These are phyloP conservation scores for Dicentrarchus labrax DNA, from an alignment of 2,113 vertebrate species.

Conservation along the genomic window DNA sequence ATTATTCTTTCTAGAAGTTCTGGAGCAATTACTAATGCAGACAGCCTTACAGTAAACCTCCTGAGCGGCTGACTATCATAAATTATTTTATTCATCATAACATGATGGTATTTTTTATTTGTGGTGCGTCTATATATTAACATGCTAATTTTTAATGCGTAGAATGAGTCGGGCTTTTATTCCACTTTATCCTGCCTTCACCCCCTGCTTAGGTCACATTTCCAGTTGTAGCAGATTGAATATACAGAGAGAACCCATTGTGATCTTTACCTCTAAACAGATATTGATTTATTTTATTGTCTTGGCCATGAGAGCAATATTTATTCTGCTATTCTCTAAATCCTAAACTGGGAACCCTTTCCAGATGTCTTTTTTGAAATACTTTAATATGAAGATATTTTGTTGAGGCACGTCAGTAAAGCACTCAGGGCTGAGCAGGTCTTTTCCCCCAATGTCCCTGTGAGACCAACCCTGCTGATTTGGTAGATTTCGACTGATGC, in stretches of 20 bases:
- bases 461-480: conserved; percentile 67
- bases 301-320: background rate
- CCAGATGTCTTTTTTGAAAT: conserved; percentile 23
- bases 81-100: conserved; percentile 15
- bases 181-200: background rate
- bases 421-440: conserved; percentile 44
- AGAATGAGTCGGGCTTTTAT: conserved; percentile 5
- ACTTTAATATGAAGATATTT: conserved; percentile 33
- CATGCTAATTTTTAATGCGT: conserved; percentile 12
- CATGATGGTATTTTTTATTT: background rate
- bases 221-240: background rate
- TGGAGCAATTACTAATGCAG: conserved; percentile 63
- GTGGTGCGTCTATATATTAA: conserved; percentile 3
- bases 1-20: conserved; percentile 65
- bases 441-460: conserved; percentile 23
- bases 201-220: background rate
- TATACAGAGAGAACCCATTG: background rate
- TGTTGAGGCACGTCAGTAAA: conserved; percentile 35
- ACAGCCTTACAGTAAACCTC: conserved; percentile 54
- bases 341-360: background rate
- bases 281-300: conserved; percentile 10
- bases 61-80: conserved; percentile 38
- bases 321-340: conserved; percentile 6
- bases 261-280: background rate
- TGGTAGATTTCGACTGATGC: conserved; percentile 61